These are phyloP conservation scores for Ahaetulla prasina DNA, from an alignment of 2,113 vertebrate genomes.

Conservation along the genomic window DNA sequence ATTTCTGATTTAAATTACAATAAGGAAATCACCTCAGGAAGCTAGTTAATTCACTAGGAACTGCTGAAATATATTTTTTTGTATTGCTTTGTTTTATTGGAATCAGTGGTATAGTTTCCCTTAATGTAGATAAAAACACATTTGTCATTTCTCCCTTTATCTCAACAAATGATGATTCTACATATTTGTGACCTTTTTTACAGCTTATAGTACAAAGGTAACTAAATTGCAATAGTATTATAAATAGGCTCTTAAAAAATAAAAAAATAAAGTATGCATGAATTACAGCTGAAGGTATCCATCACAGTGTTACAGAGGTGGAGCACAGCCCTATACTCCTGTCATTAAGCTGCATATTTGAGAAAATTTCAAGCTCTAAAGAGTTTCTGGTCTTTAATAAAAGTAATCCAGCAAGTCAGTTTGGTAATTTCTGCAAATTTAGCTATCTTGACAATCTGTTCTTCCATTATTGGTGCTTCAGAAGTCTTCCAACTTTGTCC, in stretches of 20 bases:
- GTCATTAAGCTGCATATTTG: background rate
- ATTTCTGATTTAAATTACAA: constrained; percentile 59
- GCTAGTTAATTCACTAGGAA: constrained; percentile 24
- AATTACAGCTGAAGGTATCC: background rate
- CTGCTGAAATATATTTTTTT: constrained; percentile 7
- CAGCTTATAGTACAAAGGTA: constrained; percentile 16
- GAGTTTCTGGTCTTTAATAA: background rate
- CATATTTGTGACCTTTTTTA: constrained; percentile 28
- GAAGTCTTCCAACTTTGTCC: background rate
- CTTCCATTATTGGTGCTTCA: background rate
- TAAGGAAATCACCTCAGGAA: constrained; percentile 38
- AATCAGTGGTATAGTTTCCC: background rate
- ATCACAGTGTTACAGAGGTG: background rate
- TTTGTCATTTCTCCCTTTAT: background rate
- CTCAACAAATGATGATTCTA: accelerated
- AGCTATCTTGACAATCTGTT: background rate
- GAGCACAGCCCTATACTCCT: background rate
- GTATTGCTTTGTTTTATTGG: background rate
- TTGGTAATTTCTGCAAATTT: background rate
- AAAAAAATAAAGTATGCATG: constrained; percentile 21
- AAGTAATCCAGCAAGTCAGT: background rate
- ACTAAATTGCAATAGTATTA: constrained; percentile 38
- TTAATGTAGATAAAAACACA: background rate
- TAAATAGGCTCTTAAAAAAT: constrained; percentile 48
- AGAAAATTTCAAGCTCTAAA: background rate